Evolutionary conservation across 2,113 vertebrate genomes (phyloP).

Genomic region (Motacilla alba): DNA sequence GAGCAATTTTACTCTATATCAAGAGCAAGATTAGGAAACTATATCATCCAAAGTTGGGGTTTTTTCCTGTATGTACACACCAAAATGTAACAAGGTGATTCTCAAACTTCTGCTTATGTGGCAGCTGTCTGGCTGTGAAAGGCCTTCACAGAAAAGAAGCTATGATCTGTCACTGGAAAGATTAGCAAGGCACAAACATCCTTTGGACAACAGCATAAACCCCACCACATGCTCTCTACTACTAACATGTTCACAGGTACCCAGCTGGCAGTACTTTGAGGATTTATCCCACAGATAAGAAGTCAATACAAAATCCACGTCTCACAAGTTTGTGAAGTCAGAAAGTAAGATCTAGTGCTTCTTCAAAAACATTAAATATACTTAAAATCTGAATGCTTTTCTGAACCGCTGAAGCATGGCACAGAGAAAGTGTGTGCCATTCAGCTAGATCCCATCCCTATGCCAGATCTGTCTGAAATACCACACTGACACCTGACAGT

Average conservation of each 20-base stretch:
- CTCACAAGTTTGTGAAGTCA: not conserved
- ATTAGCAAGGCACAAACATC: not conserved
- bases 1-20: not conserved
- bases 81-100: not conserved
- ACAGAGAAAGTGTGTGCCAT: accelerated
- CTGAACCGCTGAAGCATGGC: not conserved
- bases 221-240: not conserved
- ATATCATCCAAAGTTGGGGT: not conserved
- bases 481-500: not conserved
- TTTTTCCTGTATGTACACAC: not conserved
- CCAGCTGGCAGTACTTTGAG: not conserved
- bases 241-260: not conserved
- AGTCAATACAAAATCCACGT: not conserved
- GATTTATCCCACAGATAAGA: not conserved
- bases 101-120: not conserved
- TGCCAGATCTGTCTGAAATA: not conserved
- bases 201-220: not conserved
- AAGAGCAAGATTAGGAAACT: not conserved
- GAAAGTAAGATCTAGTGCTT: not conserved
- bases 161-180: not conserved
- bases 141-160: not conserved
- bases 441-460: not conserved
- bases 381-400: not conserved
- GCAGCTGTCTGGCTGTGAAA: not conserved
- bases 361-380: not conserved